These are phyloP conservation scores for Dasysyrphus tricinctus DNA, from an alignment of 2,888 invertebrate species.

Conservation along the genomic window DNA sequence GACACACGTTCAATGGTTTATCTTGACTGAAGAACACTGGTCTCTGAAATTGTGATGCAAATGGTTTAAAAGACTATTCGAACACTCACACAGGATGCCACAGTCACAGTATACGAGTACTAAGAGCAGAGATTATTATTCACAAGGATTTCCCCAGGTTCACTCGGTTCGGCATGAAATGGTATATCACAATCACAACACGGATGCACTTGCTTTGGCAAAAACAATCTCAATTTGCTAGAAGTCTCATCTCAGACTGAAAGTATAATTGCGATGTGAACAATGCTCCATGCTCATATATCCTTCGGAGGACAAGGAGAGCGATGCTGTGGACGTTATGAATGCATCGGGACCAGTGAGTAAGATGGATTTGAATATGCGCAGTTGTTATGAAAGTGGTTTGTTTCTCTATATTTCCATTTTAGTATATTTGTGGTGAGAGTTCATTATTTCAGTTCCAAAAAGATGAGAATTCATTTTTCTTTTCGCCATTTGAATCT, in stretches of 20 bases:
- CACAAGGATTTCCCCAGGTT: constrained; percentile 65
- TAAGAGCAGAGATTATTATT: constrained; percentile 42
- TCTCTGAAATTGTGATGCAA: constrained; percentile 53
- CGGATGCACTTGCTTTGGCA: constrained; percentile 47
- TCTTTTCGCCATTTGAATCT: constrained; percentile 14
- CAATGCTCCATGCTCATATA: constrained; percentile 43
- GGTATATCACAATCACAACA: constrained; percentile 20
- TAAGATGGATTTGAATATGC: constrained; percentile 49
- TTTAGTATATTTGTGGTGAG: neutral
- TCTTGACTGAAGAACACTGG: constrained; percentile 67
- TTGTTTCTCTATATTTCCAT: constrained; percentile 3
- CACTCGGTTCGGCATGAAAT: constrained; percentile 65
- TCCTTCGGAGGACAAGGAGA: constrained; percentile 26
- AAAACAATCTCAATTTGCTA: constrained; percentile 53
- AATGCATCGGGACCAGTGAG: constrained; percentile 32
- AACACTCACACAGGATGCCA: constrained; percentile 54
- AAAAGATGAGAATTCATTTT: constrained; percentile 47
- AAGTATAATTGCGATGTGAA: constrained; percentile 64
- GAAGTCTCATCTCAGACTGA: constrained; percentile 61
- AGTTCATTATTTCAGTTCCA: constrained; percentile 65
- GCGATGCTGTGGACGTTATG: constrained; percentile 49
- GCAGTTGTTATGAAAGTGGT: constrained; percentile 46
- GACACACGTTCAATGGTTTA: constrained; percentile 65
- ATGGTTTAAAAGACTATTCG: constrained; percentile 54
- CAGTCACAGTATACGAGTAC: neutral